Conservation (phyloP, 2,888 invertebrate genomes). For the Idaea biselata region DNA sequence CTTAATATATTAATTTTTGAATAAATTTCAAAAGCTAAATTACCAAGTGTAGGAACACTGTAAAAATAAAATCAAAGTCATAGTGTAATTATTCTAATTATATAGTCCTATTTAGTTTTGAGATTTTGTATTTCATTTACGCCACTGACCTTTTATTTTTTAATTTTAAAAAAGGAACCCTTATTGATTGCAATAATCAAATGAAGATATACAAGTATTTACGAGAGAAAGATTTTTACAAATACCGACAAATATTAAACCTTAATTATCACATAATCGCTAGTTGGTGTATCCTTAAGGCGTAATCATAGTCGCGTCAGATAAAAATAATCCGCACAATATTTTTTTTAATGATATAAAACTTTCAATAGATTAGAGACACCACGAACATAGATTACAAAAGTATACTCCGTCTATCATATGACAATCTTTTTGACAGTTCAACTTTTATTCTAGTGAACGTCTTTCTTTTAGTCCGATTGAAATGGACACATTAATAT, state of each 20-base stretch:
- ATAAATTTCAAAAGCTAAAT: no score
- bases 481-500: no score
- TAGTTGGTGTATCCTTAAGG: conserved; percentile 57
- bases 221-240: conserved; percentile 12
- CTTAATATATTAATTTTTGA: no score
- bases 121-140: no score
- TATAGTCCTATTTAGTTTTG: no score
- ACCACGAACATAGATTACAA: conserved; percentile 4
- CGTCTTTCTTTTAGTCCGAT: no score
- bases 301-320: conserved; percentile 30
- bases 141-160: neutral
- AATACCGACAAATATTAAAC: conserved; percentile 11
- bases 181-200: neutral
- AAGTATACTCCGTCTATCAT: neutral
- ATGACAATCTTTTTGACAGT: neutral
- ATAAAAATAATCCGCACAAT: neutral
- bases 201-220: conserved; percentile 2
- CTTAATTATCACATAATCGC: conserved; percentile 30
- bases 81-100: no score
- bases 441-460: neutral
- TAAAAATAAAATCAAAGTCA: no score
- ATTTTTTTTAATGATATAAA: neutral
- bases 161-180: neutral
- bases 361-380: conserved; percentile 6
- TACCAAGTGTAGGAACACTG: no score